These are phyloP conservation scores for Agrochola lychnidis DNA, from an alignment of 2,888 invertebrate genomes.

Conservation along the genomic window DNA sequence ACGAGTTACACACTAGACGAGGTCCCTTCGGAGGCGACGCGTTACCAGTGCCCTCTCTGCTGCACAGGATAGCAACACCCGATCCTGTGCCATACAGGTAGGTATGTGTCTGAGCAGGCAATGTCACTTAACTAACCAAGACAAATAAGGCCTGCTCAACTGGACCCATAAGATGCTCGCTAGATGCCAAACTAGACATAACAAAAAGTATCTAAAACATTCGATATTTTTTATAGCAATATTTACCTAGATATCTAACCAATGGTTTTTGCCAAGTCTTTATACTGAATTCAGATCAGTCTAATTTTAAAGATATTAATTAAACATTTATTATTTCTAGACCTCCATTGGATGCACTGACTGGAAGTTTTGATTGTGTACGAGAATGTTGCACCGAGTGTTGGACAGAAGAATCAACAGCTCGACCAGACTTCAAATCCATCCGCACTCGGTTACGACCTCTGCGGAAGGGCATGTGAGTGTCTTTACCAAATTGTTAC, in stretches of 20 bases:
- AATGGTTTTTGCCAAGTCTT: not conserved
- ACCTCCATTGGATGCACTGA: slow-evolving; percentile 94
- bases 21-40: slow-evolving; percentile 96
- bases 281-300: not conserved
- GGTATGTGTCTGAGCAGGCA: slow-evolving; percentile 79
- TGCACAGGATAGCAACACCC: slow-evolving; percentile 91
- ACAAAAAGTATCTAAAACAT: slow-evolving; percentile 13
- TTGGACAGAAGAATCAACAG: slow-evolving; percentile 95
- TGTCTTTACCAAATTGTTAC: slow-evolving; percentile 57
- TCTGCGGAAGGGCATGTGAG: slow-evolving; percentile 96
- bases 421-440: slow-evolving; percentile 96
- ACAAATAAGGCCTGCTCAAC: slow-evolving; percentile 38
- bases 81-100: slow-evolving; percentile 91
- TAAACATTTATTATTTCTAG: slow-evolving; percentile 79
- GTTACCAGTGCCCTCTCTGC: slow-evolving; percentile 92
- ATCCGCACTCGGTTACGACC: slow-evolving; percentile 95
- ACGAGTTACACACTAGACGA: slow-evolving; percentile 96
- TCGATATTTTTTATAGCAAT: not conserved
- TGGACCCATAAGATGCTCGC: slow-evolving; percentile 10
- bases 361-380: slow-evolving; percentile 96
- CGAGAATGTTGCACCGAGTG: slow-evolving; percentile 96
- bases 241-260: not conserved
- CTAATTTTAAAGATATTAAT: not conserved
- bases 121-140: slow-evolving; percentile 32
- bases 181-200: not conserved